A percentile compares a stretch with the other conserved stretches of the same genome.
Evolutionary conservation across 1,140 invertebrate species (phyloP).

Genomic region (Meloidogyne chitwoodi): DNA sequence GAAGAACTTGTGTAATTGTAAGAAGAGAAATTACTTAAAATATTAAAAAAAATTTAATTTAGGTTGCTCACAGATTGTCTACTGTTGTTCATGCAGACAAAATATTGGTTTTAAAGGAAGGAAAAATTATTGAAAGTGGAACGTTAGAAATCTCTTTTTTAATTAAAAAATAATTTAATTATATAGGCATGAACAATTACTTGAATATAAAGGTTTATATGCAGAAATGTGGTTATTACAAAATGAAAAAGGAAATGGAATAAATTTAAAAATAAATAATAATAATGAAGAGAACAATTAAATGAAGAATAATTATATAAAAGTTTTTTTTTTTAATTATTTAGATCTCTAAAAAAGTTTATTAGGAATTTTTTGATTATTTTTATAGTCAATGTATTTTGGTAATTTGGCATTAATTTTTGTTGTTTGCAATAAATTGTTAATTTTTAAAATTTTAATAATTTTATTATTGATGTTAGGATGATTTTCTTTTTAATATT

Average conservation of each 20-base stretch:
- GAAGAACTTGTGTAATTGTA: slow-evolving; percentile 64
- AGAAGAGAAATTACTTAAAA: not conserved
- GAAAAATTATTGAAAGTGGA: slow-evolving; percentile 46
- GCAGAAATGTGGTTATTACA: slow-evolving; percentile 47
- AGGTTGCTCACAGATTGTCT: slow-evolving; percentile 38
- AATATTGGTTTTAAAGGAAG: slow-evolving; percentile 49
- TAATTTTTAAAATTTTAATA: no score
- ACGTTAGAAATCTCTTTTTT: slow-evolving; percentile 30
- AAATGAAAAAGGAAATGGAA: slow-evolving; percentile 12
- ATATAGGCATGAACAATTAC: slow-evolving; percentile 41
- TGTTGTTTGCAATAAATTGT: no score
- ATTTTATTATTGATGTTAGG: no score
- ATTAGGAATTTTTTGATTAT: no score
- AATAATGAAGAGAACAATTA: not conserved
- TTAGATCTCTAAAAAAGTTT: no score
- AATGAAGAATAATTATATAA: no score
- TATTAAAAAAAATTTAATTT: not conserved
- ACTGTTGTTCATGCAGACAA: slow-evolving; percentile 47
- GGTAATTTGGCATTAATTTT: no score
- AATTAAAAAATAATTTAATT: slow-evolving; percentile 15
- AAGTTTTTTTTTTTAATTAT: no score
- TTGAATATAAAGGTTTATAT: slow-evolving; percentile 36
- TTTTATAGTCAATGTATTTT: no score
- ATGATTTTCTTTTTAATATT: no score
- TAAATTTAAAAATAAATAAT: not conserved